phyloP scores from a whole-genome alignment of 2,888 invertebrate genomes.

The Acrobasis repandana region DNA sequence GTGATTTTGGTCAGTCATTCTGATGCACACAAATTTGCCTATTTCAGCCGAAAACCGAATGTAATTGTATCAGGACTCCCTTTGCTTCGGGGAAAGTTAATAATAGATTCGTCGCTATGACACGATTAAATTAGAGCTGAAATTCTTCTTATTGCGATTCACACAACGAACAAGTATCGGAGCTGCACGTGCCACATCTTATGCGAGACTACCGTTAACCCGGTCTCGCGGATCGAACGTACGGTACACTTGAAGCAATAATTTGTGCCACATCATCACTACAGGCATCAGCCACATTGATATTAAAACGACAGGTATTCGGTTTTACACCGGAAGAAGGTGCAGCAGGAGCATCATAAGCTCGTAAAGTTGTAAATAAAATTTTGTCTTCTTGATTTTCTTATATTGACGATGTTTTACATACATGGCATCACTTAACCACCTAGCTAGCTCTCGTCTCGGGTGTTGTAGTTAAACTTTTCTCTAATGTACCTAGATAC shows the following conservation, averaged over 20 bases:
- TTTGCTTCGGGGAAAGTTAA: too few relatives aligned
- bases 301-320: neutral
- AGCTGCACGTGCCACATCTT: slow-evolving; percentile 15
- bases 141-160: neutral
- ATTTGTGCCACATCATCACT: slow-evolving; percentile 47
- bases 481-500: too few relatives aligned
- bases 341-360: slow-evolving; percentile 10
- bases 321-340: slow-evolving; percentile 2
- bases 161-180: neutral
- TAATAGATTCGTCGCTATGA: neutral
- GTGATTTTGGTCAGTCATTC: too few relatives aligned
- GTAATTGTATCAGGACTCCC: too few relatives aligned
- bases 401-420: too few relatives aligned
- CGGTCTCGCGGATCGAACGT: slow-evolving; percentile 56
- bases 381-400: too few relatives aligned
- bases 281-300: neutral
- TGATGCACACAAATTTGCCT: too few relatives aligned
- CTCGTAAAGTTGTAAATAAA: too few relatives aligned
- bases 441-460: too few relatives aligned
- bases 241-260: slow-evolving; percentile 66
- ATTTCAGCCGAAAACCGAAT: too few relatives aligned
- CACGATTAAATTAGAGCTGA: neutral
- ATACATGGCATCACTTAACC: too few relatives aligned
- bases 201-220: slow-evolving; percentile 53
- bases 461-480: too few relatives aligned